Conservation (phyloP, 2,113 vertebrate species). For the Solea senegalensis region DNA sequence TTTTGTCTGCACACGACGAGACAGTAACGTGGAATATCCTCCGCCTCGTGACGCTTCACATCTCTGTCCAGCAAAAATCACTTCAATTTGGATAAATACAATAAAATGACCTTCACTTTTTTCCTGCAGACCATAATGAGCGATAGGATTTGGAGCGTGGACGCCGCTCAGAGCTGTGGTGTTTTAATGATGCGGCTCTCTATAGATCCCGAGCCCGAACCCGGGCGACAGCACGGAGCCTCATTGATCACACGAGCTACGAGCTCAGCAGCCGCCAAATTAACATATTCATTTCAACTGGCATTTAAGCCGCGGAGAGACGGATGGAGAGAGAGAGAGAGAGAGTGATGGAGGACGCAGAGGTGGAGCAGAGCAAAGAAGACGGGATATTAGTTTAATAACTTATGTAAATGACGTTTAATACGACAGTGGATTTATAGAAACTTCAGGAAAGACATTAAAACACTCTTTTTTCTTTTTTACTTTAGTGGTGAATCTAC, state of each 20-base stretch:
- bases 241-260: conserved; percentile 61
- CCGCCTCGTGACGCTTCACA: no score
- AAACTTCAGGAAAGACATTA: background rate
- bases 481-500: background rate
- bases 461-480: background rate
- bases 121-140: conserved; percentile 14
- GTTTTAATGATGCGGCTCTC: conserved; percentile 51
- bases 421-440: background rate
- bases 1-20: no score
- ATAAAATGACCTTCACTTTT: conserved; percentile 8
- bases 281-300: conserved; percentile 68
- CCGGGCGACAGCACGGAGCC: conserved; percentile 46
- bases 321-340: conserved; percentile 45
- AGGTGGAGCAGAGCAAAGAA: conserved; percentile 10
- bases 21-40: no score
- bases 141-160: conserved; percentile 29
- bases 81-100: conserved; percentile 31
- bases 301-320: conserved; percentile 53
- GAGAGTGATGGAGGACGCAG: conserved; percentile 22
- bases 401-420: conserved; percentile 45
- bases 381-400: conserved; percentile 38
- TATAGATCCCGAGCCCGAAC: conserved; percentile 38
- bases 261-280: conserved; percentile 48
- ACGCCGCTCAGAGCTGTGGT: conserved; percentile 1
- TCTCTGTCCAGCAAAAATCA: background rate